A percentile compares a stretch with the other conserved stretches of the same genome.
Conservation (phyloP, 2,797 vertebrate genomes). For the Aselliscus stoliczkanus region DNA sequence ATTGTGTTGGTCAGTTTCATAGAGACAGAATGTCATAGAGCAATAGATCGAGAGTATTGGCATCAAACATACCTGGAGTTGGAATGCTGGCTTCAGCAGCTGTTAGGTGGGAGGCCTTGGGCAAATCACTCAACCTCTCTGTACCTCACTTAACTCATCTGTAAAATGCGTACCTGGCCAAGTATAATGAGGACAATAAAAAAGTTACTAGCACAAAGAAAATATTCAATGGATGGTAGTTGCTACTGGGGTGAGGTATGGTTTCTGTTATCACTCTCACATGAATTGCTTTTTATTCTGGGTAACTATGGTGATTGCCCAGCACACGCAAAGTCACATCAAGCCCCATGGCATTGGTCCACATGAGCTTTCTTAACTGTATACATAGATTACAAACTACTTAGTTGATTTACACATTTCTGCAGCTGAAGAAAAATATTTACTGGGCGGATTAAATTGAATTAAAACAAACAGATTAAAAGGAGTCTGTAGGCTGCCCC, state of each 20-base stretch:
- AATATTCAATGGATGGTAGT: not conserved
- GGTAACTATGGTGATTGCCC: not conserved
- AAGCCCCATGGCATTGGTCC: not conserved
- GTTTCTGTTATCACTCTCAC: not conserved
- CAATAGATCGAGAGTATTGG: not conserved
- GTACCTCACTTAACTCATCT: not conserved
- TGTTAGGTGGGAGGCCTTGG: not conserved
- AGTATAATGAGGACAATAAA: not conserved
- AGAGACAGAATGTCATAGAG: not conserved
- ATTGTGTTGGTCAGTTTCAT: not conserved
- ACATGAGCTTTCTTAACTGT: not conserved
- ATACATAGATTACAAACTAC: conserved; percentile 13
- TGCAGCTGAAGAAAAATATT: conserved; percentile 63
- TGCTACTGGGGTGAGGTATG: not conserved
- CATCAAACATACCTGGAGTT: not conserved
- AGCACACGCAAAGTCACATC: not conserved
- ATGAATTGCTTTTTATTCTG: not conserved
- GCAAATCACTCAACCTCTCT: not conserved
- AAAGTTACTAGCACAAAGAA: not conserved
- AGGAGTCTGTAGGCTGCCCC: not conserved
- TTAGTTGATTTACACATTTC: conserved; percentile 59
- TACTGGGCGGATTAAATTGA: conserved; percentile 57
- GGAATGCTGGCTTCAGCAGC: not conserved
- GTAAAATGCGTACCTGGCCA: not conserved
- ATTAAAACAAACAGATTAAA: conserved; percentile 64